Conservation (phyloP, 2,113 vertebrate genomes). For the Cacatua alba region DNA sequence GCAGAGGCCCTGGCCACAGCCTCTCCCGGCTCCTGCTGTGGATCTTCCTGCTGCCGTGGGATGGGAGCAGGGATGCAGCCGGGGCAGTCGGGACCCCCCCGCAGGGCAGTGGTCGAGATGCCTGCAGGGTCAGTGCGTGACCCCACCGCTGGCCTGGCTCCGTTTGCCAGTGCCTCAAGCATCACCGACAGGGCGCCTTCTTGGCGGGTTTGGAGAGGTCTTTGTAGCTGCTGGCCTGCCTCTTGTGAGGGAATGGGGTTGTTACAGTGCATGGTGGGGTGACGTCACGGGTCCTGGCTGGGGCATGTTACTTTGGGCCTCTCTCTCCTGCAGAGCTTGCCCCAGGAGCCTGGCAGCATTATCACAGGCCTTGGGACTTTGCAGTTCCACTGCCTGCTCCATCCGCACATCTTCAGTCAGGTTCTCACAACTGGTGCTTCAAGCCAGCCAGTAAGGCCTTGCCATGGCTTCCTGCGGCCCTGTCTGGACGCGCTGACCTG, state of each 20-base stretch:
- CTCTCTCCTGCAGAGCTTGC: neutral
- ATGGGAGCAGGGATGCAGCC: neutral
- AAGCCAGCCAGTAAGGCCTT: neutral
- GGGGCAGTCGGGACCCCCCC: neutral
- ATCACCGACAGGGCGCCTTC: neutral
- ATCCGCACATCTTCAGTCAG: neutral
- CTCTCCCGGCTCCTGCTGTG: accelerated
- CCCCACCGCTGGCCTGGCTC: neutral
- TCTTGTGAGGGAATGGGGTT: neutral
- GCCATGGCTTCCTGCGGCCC: neutral
- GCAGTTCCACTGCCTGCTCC: neutral
- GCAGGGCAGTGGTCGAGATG: neutral
- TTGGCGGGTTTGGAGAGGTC: neutral
- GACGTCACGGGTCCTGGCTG: neutral
- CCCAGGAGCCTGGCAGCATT: neutral
- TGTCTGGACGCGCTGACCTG: too few relatives aligned
- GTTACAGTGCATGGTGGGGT: too few relatives aligned
- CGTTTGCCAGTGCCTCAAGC: neutral
- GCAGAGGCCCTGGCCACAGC: neutral
- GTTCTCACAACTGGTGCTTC: neutral
- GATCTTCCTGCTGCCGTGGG: neutral
- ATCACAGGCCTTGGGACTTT: neutral
- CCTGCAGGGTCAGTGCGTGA: neutral
- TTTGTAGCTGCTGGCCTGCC: neutral
- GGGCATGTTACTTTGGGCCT: neutral